phyloP scores from a whole-genome alignment of 2,888 invertebrate species.

The Teleogryllus oceanicus region DNA sequence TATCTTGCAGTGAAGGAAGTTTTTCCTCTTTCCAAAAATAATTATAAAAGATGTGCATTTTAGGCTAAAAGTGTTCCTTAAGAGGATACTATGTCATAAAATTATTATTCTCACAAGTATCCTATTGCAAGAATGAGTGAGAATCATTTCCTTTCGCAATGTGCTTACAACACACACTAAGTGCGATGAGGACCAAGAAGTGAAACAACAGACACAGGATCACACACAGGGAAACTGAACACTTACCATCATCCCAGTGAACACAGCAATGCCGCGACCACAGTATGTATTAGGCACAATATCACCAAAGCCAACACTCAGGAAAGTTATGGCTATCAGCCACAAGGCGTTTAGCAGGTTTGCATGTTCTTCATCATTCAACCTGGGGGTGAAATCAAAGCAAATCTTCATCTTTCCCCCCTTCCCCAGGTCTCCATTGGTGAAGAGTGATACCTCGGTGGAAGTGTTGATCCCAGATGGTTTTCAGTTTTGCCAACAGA shows the following conservation, averaged over 20 bases:
- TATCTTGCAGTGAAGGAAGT: slow-evolving; percentile 3
- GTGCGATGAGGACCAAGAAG: slow-evolving; percentile 18
- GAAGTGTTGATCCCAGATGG: neutral
- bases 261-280: slow-evolving; percentile 97
- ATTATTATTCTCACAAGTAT: neutral
- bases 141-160: neutral
- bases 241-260: slow-evolving; percentile 99
- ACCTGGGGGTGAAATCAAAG: slow-evolving; percentile 56
- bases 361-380: slow-evolving; percentile 97
- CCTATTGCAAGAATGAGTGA: neutral
- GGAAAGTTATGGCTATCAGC: slow-evolving; percentile 99
- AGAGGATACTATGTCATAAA: no score
- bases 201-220: slow-evolving; percentile 11
- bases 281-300: slow-evolving; percentile 99
- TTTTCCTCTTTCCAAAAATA: neutral
- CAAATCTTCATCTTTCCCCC: neutral
- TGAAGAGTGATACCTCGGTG: slow-evolving; percentile 3
- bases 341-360: slow-evolving; percentile 99
- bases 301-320: slow-evolving; percentile 99
- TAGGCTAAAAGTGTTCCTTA: no score
- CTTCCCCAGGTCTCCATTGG: slow-evolving; percentile 1
- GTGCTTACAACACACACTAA: neutral
- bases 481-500: no score
- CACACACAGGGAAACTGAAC: neutral
- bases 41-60: no score